Base-by-base conservation (phyloP, 2,888 invertebrate species). In the Lissocephala sabroskyi region DNA sequence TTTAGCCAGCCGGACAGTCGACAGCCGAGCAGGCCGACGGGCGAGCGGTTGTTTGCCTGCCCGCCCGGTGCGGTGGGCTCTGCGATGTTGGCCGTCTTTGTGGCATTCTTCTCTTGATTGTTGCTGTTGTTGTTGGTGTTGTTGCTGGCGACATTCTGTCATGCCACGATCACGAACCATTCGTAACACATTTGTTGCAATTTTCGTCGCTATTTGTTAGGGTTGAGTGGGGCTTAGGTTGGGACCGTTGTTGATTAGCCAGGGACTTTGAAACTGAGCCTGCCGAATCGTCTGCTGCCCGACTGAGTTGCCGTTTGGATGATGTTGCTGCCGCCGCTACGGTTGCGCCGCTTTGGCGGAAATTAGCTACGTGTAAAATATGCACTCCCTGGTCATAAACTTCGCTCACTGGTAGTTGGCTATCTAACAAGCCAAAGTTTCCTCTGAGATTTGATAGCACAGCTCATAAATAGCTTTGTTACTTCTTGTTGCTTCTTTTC, bases 181-280 rank as follows among this genome's bases (percentile, higher is more conserved):
- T 75, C 78, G 74, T 75, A 75, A 77, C 74, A 75, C 78, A 77
- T 75, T 75, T 75, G 78, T 75, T 75, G 75, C 70, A 71, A 77
- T 73, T 75, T 77, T 75, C 74, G 61, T 77, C 62, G 73, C 75
- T 71, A 75, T 78, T 75, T 75, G 75, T 75, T 77, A 68, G 52
- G 77, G 68, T 74, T 77, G 65, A 52, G 35, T 17, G 10, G 66
- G 70, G 75, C 52, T 47, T 51, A 48, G 47, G 45, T 42, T 42
- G 36, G 41, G 43, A 53, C 51, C 51, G 45, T 35, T 40, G 49
- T 56, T 45, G 39, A 52, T 49, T 33, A 44, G 35, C 28, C 28
- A 18, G 29, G 17, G 33, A n/a, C 13, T 32, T 32, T 41, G 41
- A 16, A 30, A 16, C 40, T 16, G 23, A 23, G 23, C 23, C 23